Conservation (phyloP, 2,888 invertebrate genomes). For the Drosophila pegasa region DNA sequence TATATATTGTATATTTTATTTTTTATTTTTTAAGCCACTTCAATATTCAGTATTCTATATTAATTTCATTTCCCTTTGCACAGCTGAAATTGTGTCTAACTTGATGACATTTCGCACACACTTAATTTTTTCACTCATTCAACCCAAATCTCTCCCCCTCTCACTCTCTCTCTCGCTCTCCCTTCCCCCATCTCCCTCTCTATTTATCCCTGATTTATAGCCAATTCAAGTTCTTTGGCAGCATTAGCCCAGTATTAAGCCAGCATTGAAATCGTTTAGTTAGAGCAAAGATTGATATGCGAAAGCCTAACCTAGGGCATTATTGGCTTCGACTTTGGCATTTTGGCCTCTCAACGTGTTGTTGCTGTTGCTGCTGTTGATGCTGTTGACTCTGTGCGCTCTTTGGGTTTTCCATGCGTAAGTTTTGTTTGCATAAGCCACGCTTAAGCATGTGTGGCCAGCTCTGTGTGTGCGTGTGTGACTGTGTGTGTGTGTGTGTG, state of each 20-base stretch:
- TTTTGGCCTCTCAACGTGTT: conserved; percentile 17
- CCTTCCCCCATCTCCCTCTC: neutral
- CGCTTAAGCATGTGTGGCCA: conserved; percentile 60
- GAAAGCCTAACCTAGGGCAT: conserved; percentile 51
- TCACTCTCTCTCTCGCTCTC: neutral
- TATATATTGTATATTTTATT: neutral
- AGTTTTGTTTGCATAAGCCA: conserved; percentile 72
- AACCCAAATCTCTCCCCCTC: too few species aligned
- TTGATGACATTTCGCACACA: neutral
- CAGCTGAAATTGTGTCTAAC: too few species aligned
- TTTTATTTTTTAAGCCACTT: neutral
- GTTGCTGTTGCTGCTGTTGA: conserved; percentile 35
- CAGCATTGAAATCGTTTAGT: conserved; percentile 24
- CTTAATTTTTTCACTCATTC: neutral
- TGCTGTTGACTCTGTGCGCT: conserved; percentile 41
- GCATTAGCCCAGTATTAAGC: neutral
- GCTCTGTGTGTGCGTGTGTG: conserved; percentile 1
- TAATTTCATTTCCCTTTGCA: neutral
- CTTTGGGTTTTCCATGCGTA: conserved; percentile 68
- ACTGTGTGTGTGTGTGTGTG: conserved; percentile 18
- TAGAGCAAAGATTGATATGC: conserved; percentile 36
- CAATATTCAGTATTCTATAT: neutral
- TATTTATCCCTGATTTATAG: neutral
- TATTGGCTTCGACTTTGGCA: conserved; percentile 45
- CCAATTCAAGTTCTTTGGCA: conserved; percentile 6